phyloP scores from a whole-genome alignment of 1,140 invertebrate species.

The Cataglyphis hispanica region DNA sequence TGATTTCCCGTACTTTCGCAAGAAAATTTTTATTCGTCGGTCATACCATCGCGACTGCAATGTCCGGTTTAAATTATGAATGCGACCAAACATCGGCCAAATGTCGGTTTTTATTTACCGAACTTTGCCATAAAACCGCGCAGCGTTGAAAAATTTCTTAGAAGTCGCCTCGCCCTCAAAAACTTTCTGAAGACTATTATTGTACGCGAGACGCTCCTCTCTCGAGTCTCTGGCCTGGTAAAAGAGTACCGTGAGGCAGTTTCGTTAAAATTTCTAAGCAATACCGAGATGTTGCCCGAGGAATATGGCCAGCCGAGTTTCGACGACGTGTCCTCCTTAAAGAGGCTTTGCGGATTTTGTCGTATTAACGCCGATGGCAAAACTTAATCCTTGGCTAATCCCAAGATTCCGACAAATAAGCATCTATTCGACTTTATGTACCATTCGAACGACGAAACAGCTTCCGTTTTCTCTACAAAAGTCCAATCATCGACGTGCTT shows the following conservation, averaged over 20 bases:
- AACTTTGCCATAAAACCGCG: slow-evolving; percentile 7
- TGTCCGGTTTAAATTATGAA: not conserved
- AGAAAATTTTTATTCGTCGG: not conserved
- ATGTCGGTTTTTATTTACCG: slow-evolving; percentile 43
- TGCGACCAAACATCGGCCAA: not conserved
- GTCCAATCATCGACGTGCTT: not conserved
- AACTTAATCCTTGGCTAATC: slow-evolving; percentile 30
- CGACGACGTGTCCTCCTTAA: slow-evolving; percentile 29
- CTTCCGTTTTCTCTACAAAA: not conserved
- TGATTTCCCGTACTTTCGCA: not conserved
- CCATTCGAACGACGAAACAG: not conserved
- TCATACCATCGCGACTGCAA: not conserved
- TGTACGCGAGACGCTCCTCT: not conserved
- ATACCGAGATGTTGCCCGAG: slow-evolving; percentile 6
- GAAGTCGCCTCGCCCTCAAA: slow-evolving; percentile 32
- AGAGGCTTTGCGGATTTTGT: slow-evolving; percentile 38
- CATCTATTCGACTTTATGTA: slow-evolving; percentile 20
- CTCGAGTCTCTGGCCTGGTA: slow-evolving; percentile 1
- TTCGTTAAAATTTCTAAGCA: slow-evolving; percentile 57
- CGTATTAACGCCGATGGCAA: slow-evolving; percentile 19
- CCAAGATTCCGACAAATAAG: slow-evolving; percentile 30
- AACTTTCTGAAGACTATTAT: slow-evolving; percentile 50
- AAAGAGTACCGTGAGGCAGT: slow-evolving; percentile 33
- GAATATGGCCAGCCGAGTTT: not conserved
- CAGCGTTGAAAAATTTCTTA: slow-evolving; percentile 41